Evolutionary conservation across 2,113 vertebrate species (phyloP).

Genomic region (Saguinus imperator): DNA sequence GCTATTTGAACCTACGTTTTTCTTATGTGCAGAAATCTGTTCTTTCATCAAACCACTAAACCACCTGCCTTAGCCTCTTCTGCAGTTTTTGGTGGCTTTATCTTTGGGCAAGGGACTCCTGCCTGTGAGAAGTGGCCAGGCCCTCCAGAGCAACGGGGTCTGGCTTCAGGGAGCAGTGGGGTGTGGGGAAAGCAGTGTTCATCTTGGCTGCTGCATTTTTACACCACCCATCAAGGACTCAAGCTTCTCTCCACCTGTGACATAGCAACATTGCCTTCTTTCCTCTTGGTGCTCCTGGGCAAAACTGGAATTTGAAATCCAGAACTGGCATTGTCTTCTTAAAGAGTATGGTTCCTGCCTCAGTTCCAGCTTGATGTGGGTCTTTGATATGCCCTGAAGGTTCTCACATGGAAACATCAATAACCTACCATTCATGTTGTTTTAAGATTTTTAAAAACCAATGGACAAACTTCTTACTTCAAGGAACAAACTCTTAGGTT

Average conservation of each 20-base stretch:
- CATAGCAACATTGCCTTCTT: slow-evolving; percentile 35
- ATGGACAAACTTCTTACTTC: slow-evolving; percentile 8
- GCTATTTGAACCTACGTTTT: slow-evolving; percentile 66
- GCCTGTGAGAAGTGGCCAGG: neutral
- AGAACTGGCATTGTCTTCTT: slow-evolving; percentile 6
- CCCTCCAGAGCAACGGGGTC: neutral
- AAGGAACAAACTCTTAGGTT: slow-evolving; percentile 9
- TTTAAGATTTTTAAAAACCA: slow-evolving; percentile 38
- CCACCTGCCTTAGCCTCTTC: slow-evolving; percentile 57
- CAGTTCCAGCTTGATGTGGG: neutral
- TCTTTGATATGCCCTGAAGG: neutral
- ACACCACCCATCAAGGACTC: neutral
- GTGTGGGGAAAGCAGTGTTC: neutral
- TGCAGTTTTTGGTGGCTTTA: slow-evolving; percentile 19
- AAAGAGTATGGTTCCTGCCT: neutral
- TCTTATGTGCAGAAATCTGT: slow-evolving; percentile 56
- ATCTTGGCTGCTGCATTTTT: neutral
- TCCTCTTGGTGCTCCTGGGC: slow-evolving; percentile 63
- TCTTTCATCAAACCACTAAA: slow-evolving; percentile 70
- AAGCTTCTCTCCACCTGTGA: neutral
- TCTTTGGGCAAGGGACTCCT: neutral
- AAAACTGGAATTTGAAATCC: slow-evolving; percentile 59
- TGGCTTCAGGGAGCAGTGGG: neutral
- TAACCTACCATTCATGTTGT: neutral
- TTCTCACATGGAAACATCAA: neutral